Percentiles rank a stretch among this genome's conserved stretches.
These are phyloP conservation scores for Trachops cirrhosus DNA, from an alignment of 2,797 vertebrate species.

Conservation along the genomic window DNA sequence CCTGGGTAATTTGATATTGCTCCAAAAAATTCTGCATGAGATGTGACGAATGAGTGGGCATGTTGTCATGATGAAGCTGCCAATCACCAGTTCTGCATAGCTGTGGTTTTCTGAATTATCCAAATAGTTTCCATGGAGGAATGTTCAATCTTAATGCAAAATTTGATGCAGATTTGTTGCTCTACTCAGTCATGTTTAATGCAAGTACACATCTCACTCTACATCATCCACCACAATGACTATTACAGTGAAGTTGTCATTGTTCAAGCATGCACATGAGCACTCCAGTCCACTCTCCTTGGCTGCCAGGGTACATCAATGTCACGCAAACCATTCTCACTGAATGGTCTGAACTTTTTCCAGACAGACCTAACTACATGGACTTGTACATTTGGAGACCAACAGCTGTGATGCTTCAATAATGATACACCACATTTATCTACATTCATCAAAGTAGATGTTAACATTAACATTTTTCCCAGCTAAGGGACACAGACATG, in stretches of 20 bases:
- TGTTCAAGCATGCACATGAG: background rate
- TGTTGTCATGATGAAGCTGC: background rate
- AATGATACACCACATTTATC: background rate
- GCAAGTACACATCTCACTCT: background rate
- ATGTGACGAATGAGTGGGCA: background rate
- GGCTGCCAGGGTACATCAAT: background rate
- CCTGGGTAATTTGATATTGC: background rate
- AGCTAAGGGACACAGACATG: background rate
- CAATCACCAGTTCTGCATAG: background rate
- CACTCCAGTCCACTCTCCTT: background rate
- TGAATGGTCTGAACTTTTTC: background rate
- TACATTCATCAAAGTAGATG: background rate
- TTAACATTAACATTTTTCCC: background rate
- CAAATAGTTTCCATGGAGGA: background rate
- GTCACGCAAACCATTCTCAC: background rate
- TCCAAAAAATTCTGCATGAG: background rate
- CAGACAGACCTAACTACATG: background rate
- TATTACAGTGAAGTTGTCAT: background rate
- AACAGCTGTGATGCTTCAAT: background rate
- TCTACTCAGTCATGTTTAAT: background rate
- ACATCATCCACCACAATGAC: background rate
- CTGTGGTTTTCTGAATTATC: background rate
- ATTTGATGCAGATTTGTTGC: background rate
- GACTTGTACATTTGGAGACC: background rate
- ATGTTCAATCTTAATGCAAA: background rate